phyloP scores from a whole-genome alignment of 2,113 vertebrate genomes.

The Donacobius atricapilla region DNA sequence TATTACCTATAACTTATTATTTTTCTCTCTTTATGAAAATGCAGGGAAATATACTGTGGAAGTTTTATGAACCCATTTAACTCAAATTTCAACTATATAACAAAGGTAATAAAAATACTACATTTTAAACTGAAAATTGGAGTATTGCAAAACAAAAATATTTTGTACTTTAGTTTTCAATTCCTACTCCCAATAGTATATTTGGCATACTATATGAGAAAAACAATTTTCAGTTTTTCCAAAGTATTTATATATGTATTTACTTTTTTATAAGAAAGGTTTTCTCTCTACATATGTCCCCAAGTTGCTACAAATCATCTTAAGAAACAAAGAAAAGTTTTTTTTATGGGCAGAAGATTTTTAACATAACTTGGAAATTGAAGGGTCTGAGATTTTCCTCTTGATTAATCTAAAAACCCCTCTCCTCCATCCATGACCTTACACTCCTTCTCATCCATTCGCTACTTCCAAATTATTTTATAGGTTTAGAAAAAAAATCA shows the following conservation, averaged over 20 bases:
- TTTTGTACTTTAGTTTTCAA: not conserved
- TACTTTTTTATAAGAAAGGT: not conserved
- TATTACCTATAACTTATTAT: not conserved
- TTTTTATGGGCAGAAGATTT: not conserved
- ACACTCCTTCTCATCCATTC: not conserved
- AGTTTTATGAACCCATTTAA: not conserved
- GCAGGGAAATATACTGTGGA: accelerated
- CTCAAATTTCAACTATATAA: not conserved
- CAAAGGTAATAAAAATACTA: not conserved
- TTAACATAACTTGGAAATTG: not conserved
- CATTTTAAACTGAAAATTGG: not conserved
- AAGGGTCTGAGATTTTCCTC: not conserved
- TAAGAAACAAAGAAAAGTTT: not conserved
- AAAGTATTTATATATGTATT: accelerated
- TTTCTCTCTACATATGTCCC: not conserved
- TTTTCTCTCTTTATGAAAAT: not conserved
- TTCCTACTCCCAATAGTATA: not conserved
- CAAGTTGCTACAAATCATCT: not conserved
- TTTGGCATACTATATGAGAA: not conserved
- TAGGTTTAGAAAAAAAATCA: not conserved
- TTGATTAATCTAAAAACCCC: not conserved
- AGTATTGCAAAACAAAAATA: not conserved
- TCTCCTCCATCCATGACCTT: accelerated
- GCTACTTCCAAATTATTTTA: not conserved
- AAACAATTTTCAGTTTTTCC: not conserved